phyloP scores from a whole-genome alignment of 2,113 vertebrate species.

The Empidonax traillii region DNA sequence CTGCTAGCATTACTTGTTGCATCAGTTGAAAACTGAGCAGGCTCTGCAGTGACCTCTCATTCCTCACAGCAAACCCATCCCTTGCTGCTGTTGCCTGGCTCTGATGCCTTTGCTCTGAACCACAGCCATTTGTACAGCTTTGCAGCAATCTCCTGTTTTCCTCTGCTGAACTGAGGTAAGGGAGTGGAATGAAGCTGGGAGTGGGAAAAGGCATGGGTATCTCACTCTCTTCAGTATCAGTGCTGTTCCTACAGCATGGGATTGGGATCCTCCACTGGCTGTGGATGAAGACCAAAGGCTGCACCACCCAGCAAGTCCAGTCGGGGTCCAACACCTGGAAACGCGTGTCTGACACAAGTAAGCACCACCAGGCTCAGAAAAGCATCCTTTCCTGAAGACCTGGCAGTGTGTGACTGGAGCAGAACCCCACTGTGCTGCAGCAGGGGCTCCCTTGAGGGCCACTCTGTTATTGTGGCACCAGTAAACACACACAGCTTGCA shows the following conservation, averaged over 20 bases:
- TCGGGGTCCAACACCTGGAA: background rate
- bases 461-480: background rate
- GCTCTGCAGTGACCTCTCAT: background rate
- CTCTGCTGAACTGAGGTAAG: background rate
- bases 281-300: background rate
- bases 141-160: background rate
- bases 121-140: background rate
- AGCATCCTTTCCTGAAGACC: background rate
- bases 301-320: background rate
- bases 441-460: background rate
- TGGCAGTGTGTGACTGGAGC: background rate
- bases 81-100: background rate
- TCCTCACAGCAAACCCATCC: background rate
- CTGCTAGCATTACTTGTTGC: background rate
- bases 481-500: background rate
- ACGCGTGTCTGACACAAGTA: background rate
- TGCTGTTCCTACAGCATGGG: fast-evolving
- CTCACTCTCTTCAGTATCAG: fast-evolving
- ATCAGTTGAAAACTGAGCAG: fast-evolving
- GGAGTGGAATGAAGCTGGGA: background rate
- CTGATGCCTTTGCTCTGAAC: background rate
- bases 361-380: background rate
- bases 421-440: fast-evolving
- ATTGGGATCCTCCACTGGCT: background rate
- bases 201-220: background rate